Base-by-base conservation (phyloP, 2,113 vertebrate genomes). In the Ramphastos sulfuratus region DNA sequence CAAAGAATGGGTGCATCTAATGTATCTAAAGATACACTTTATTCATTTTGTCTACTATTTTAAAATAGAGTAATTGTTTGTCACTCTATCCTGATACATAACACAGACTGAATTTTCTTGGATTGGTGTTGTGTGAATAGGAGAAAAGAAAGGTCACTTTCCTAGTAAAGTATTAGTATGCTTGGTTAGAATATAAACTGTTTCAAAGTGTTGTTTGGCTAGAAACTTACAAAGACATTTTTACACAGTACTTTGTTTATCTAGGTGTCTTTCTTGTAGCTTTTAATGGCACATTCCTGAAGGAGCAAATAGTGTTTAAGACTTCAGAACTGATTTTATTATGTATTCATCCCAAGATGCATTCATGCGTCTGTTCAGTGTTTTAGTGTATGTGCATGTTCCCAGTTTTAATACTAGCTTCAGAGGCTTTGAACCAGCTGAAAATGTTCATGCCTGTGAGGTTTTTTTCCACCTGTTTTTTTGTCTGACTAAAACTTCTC, bases 241-340 rank as follows among this genome's bases (percentile, higher is more conserved):
- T 93, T 82, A 69, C 24, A 33, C 16, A n/a, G 82, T 30, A 30
- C 87, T 96, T 91, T 94, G 93, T 97, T 96, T 98, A 96, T 96
- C 65, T 94, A 93, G 90, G 86, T 94, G 89, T 94, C 90, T 93
- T 76, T 89, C 64, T 88, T 55, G 20, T 82, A 82, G 89, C 93
- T 95, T 96, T 92, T 96, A 83, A 95, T 96, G 92, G 71, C 90
- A 91, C 83, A 83, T 93, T 96, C 82, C 66, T 91, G 67, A 93
- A 89, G 48, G 18, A 96, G 88, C 82, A 93, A 92, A 94, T 74
- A 88, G 46, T 72, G 93, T 96, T 94, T 87, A 78, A 97, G 87
- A 95, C 94, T 87, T 85, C 85, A 37, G 75, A 92, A 52, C 48
- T 54, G 59, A 48, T 78, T 91, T 63, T 65, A 66, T 92, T 85